Evolutionary conservation across 2,797 vertebrate species (phyloP).

Genomic region (Ptychadena robeensis): DNA sequence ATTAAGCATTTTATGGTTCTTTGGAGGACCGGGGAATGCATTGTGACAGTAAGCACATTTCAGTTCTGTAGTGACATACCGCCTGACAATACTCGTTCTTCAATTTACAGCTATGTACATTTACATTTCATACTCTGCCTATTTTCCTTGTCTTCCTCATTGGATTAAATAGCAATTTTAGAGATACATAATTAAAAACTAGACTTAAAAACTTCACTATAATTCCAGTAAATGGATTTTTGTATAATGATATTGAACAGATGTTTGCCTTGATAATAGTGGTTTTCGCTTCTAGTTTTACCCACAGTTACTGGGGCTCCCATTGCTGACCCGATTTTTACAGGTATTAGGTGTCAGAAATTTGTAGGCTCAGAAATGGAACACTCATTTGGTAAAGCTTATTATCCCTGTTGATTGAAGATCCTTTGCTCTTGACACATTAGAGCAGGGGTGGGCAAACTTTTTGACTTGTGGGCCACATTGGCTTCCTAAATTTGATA

Average conservation of each 20-base stretch:
- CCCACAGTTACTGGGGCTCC: background rate
- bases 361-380: background rate
- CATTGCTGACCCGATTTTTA: no score
- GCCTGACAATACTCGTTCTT: background rate
- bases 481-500: no score
- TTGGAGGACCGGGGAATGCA: background rate
- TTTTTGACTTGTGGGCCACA: no score
- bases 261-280: background rate
- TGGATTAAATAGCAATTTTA: background rate
- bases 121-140: background rate
- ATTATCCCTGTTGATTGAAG: no score
- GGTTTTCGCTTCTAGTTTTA: background rate
- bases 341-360: no score
- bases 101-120: background rate
- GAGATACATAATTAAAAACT: background rate
- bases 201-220: background rate
- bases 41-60: slow-evolving; percentile 5
- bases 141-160: background rate
- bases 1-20: slow-evolving; percentile 29
- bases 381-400: no score
- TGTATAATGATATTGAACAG: background rate
- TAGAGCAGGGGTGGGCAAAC: no score
- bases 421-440: no score
- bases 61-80: background rate
- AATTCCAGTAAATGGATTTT: background rate